Evolutionary conservation across 2,113 vertebrate species (phyloP), one percentile per base, ranked within the genome.

Genomic region (Psittacula cyanocephala): DNA sequence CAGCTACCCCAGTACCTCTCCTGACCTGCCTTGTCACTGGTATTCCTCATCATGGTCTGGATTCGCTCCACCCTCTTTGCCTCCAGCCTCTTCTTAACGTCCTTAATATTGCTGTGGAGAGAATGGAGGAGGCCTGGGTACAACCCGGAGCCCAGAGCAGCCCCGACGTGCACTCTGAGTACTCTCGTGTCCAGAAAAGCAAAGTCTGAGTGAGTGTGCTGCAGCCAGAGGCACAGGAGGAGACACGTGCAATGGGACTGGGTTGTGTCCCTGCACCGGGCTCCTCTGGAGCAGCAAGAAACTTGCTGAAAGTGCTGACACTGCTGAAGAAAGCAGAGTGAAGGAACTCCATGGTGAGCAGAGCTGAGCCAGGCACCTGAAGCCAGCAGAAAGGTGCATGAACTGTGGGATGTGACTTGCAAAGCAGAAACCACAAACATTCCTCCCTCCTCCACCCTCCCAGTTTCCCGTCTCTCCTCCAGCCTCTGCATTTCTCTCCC

Each of bases 11-110:
- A 62, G 16, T 89, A 98, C 98, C 98, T 99, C 96, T 99, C 99
- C 97, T 99, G 98, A 78, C 97, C 96, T 81, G 96, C 95, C 97
- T 98, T 99, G 86, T 99, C 98, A 6, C 97, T 82, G 17, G 97
- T 98, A 13, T 76, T 97, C 96, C 97, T 98, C 90, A 95, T 63
- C 97, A 98, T 96, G 81, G 94, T 63, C 41, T 98, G 98, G 76
- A 98, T 97, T 53, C 98, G 94, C 29, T 97, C 98, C 97, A 99
- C 37, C 68, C 97, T 83, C 90, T 95, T 96, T 35, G 74, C 96
- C 97, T 98, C 98, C 88, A 98, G 96, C 81, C 96, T 98, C 97
- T 99, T 99, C 97, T 98, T 99, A 41, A 98, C 95, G 57, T 98
- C 98, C 97, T 98, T 99, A 90, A 97, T 96, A 77, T 99, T 98